Base-by-base conservation (phyloP, 2,797 vertebrate species). In the Numenius phaeopus region DNA sequence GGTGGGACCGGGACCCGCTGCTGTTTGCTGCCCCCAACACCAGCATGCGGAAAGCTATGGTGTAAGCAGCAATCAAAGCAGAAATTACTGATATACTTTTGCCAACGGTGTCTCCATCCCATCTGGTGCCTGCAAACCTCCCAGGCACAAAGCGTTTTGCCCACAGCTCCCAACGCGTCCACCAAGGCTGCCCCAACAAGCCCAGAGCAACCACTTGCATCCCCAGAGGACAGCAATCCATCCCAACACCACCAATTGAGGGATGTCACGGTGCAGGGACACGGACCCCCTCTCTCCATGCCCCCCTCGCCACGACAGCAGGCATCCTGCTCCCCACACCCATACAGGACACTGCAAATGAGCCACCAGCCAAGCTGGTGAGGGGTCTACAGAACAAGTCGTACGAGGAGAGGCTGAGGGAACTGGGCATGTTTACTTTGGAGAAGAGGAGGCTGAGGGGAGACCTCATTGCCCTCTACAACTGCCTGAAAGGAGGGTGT, bases 251-350 rank as follows among this genome's bases (percentile, higher is more conserved):
- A 29, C 52, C 47, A 47, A 11, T 0, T 3, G 7, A 49, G 47
- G 76, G 44, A 19, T 15, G 61, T 75, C 58, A 79, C 0, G 0
- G 34, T 5, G 23, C 58, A 59, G 55, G 87, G 78, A 85, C 65
- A 42, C 8, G 4, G 32, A 54, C 29, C 26, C 42, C 30, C 29
- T 29, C 57, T 70, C 49, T 49, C 54, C 37, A 11, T 4, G 9
- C 47, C 52, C 64, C 39, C 75, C 29, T 57, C 2, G 0, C 16
- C 34, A 3, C 0, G 2, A 27, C 52, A 84, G 81, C 44, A 9
- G 30, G 47, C 70, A 49, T 15, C 62, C 42, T 1, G 0, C 46
- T 64, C 54, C 32, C 57, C 42, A 21, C 2, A 4, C 26, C 40
- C 54, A 1, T 2, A 2, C 5, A 57, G 49, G 67, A 30, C 3